Conservation (phyloP, 2,888 invertebrate species). For the Ochropleura plecta region DNA sequence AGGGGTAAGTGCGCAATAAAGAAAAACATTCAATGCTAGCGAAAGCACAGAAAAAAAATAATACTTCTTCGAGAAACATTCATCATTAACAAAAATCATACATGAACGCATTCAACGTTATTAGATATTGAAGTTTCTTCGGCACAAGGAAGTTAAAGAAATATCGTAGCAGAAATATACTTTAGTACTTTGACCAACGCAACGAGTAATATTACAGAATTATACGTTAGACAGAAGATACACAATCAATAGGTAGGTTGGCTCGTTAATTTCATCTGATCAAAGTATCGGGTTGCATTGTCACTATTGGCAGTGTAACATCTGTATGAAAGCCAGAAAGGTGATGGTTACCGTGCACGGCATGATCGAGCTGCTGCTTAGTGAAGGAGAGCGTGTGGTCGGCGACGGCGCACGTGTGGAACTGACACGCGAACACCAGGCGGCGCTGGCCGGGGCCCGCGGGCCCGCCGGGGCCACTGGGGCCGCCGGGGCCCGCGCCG, state of each 20-base stretch:
- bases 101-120: too few relatives aligned
- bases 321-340: slow-evolving; percentile 14
- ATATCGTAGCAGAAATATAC: not conserved
- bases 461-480: not conserved
- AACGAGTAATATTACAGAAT: not conserved
- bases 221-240: not conserved
- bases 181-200: slow-evolving; percentile 23
- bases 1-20: slow-evolving; percentile 22
- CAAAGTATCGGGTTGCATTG: not conserved
- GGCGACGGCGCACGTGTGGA: slow-evolving; percentile 98
- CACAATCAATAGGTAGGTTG: not conserved
- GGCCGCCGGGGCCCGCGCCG: slow-evolving; percentile 3
- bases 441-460: slow-evolving; percentile 87
- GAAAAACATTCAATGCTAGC: slow-evolving; percentile 18
- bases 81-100: not conserved
- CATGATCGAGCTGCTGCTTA: slow-evolving; percentile 96
- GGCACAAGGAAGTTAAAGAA: not conserved
- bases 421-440: slow-evolving; percentile 96
- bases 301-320: not conserved
- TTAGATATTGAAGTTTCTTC: slow-evolving; percentile 1
- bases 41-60: not conserved
- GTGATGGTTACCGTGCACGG: slow-evolving; percentile 92
- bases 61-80: not conserved
- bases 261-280: not conserved
- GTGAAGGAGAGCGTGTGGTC: slow-evolving; percentile 96